Conservation (phyloP, 23 tunicate species). For the Ciona savignyi region DNA sequence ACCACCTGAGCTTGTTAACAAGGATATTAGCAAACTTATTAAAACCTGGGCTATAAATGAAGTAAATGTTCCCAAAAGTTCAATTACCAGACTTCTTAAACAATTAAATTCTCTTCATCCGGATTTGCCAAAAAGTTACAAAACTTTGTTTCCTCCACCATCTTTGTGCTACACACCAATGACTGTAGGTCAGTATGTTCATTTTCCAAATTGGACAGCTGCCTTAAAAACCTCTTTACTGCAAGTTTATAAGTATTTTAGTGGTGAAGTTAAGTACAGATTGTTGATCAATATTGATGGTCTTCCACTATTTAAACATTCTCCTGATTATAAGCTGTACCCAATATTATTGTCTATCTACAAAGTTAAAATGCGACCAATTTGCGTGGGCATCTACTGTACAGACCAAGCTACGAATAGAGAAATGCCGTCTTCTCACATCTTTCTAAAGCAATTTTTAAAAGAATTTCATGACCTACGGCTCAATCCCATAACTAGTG, state of each 20-base stretch:
- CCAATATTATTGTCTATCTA: conserved; percentile 41
- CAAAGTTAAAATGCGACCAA: conserved; percentile 27
- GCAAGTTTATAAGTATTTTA: neutral
- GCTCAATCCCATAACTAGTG: neutral
- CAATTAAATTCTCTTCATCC: conserved; percentile 11
- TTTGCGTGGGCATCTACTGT: conserved; percentile 45
- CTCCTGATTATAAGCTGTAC: conserved; percentile 37
- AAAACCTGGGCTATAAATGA: conserved; percentile 35
- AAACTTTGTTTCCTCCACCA: conserved; percentile 20
- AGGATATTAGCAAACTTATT: neutral
- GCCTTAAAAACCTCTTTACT: conserved; percentile 4
- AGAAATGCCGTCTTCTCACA: conserved; percentile 31
- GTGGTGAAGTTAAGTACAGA: neutral
- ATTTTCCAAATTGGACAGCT: conserved; percentile 34
- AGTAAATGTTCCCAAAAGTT: conserved; percentile 38
- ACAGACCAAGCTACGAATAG: conserved; percentile 14
- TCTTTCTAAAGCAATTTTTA: conserved; percentile 24
- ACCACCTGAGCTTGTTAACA: no score
- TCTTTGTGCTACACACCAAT: conserved; percentile 3
- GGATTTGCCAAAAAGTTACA: conserved; percentile 18
- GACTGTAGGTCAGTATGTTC: conserved; percentile 34
- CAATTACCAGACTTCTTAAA: conserved; percentile 21
- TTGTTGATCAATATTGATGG: conserved; percentile 45
- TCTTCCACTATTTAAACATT: conserved; percentile 32
- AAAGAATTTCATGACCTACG: conserved; percentile 14